A percentile compares a stretch with the other conserved stretches of the same genome.
phyloP scores from a whole-genome alignment of 1,140 invertebrate genomes.

The Propsilocerus akamusi region DNA sequence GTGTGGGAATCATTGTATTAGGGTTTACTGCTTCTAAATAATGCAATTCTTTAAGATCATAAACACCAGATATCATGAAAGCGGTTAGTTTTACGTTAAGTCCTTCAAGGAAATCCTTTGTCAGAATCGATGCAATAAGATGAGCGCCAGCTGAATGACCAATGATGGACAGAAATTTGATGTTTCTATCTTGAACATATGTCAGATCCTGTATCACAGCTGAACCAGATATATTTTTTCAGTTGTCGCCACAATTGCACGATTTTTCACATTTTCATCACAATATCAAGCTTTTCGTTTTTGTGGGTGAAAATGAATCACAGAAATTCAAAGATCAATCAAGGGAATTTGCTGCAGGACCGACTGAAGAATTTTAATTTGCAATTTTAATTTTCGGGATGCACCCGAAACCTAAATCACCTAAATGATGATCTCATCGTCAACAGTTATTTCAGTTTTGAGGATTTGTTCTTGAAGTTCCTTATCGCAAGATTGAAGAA shows the following conservation, averaged over 20 bases:
- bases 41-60: conserved; percentile 26
- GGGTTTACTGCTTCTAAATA: conserved; percentile 13
- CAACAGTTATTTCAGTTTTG: no score
- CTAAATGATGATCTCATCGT: no score
- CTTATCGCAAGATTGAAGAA: no score
- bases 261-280: not conserved
- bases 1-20: no score
- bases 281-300: conserved; percentile 17
- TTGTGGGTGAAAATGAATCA: conserved; percentile 27
- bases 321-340: conserved; percentile 24
- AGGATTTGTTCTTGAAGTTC: no score
- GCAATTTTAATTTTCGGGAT: no score
- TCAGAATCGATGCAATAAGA: conserved; percentile 37
- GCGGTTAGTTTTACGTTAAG: conserved; percentile 16
- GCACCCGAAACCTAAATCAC: no score
- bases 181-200: conserved; percentile 29
- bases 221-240: no score
- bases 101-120: conserved; percentile 16
- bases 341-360: conserved; percentile 10
- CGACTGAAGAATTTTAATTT: conserved; percentile 10
- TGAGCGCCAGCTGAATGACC: conserved; percentile 65
- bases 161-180: conserved; percentile 39
- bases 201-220: no score
- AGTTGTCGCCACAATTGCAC: conserved; percentile 12
- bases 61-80: conserved; percentile 35